phyloP scores from a whole-genome alignment of 2,888 invertebrate species.

The Pherbina coryleti region DNA sequence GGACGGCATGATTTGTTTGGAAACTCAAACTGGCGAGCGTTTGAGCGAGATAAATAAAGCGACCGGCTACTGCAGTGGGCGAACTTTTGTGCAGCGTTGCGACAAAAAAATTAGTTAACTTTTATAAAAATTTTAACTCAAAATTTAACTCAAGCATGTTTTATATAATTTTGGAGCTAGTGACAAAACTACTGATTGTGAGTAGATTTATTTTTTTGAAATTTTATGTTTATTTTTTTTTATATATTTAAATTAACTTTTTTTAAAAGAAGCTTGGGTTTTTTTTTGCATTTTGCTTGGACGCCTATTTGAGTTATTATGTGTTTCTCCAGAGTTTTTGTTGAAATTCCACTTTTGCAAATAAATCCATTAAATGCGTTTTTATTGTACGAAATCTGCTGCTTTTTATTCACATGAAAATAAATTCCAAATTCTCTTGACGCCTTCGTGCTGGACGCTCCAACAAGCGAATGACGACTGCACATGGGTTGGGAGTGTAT shows the following conservation, averaged over 20 bases:
- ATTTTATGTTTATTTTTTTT: background rate
- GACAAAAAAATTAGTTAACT: background rate
- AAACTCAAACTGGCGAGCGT: background rate
- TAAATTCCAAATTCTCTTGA: conserved; percentile 30
- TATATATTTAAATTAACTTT: background rate
- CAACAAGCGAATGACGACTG: background rate
- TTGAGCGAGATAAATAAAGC: too few species aligned
- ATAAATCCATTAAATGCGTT: conserved; percentile 37
- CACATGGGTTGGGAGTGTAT: background rate
- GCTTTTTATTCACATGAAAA: conserved; percentile 31
- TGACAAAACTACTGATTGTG: too few species aligned
- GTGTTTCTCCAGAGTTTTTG: conserved; percentile 5
- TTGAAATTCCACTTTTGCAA: conserved; percentile 19
- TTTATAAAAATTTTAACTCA: background rate
- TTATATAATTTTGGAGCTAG: background rate
- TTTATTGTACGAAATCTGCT: conserved; percentile 12
- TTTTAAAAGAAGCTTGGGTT: background rate
- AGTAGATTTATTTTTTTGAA: background rate
- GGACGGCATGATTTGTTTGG: conserved; percentile 1
- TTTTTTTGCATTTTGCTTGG: background rate
- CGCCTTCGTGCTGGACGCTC: conserved; percentile 20
- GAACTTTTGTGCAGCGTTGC: background rate
- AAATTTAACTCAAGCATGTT: background rate
- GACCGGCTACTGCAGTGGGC: too few species aligned
- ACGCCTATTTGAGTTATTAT: conserved; percentile 10